Evolutionary conservation across 2,888 invertebrate genomes (phyloP), one percentile per base, ranked within the genome.

Genomic region (Chloromyia formosa): DNA sequence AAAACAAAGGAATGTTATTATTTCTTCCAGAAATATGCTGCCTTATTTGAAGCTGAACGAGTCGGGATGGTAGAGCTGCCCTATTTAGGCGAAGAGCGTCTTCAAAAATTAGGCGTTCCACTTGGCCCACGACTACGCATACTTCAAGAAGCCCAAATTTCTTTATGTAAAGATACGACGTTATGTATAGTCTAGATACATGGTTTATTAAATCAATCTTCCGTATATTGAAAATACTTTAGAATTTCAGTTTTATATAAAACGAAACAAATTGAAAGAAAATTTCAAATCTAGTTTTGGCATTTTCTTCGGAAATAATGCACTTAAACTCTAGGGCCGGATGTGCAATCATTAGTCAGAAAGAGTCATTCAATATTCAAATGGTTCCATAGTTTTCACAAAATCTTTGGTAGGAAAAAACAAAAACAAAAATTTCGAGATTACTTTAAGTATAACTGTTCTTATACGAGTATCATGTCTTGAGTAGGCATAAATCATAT

Each of bases 41-140:
- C 88, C 0, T 88, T 93, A 64, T 91, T 96, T 78, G 94, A 95
- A 82, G 91, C 91, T 78, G 95, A 96, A 85, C 92, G 93, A 81
- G 92, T 94, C 0, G 95, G 95, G 7, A 94, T 96, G 86, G 93
- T 95, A 42, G 96, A 96, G 84, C 86, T 96, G 75, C 96, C 96
- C 0, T 96, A 95, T 86, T 88, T 96, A 78, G 94, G 93, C 0
- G 96, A 96, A 83, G 95, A 96, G 79, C 89, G 94, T 75, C 87
- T 96, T 4, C 91, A 94, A 79, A 94, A 94, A 75, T 90, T 96
- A 82, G 95, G 96, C 0, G 92, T 96, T n/a, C 96, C 96, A 0
- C 87, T 96, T 80, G 96, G 96, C 10, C 96, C 96, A 1, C 86
- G 96, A 78, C 88, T 95, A 81, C 88, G 96, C 81, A 96, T 96